Conservation (phyloP, 2,888 invertebrate species). For the Cantharis rufa region DNA sequence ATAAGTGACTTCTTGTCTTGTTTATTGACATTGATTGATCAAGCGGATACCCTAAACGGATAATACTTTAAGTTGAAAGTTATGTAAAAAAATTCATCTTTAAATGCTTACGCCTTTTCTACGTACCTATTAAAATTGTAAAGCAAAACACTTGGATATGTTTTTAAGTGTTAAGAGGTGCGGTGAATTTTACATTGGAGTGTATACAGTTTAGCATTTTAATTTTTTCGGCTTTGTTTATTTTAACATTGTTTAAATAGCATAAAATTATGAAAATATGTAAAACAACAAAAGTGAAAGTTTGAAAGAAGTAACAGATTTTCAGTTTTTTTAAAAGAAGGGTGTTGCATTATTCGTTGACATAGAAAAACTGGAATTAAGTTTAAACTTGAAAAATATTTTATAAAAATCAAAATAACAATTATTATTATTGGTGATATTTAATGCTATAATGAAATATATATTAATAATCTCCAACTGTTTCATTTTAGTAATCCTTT, state of each 20-base stretch:
- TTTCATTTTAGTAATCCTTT: slow-evolving; percentile 15
- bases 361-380: not conserved
- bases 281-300: not conserved
- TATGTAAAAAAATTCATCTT: not conserved
- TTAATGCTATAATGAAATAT: slow-evolving; percentile 13
- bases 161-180: not conserved
- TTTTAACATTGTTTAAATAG: not conserved
- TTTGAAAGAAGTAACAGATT: slow-evolving; percentile 5
- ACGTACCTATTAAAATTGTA: not conserved
- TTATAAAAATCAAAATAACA: not conserved
- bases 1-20: slow-evolving; percentile 27
- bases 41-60: not conserved
- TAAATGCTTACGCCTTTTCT: not conserved
- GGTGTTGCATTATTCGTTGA: not conserved
- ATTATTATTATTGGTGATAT: not conserved
- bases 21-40: slow-evolving; percentile 19
- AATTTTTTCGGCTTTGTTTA: not conserved
- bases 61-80: not conserved
- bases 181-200: not conserved
- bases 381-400: not conserved
- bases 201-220: not conserved
- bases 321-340: not conserved
- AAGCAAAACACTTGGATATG: not conserved
- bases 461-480: slow-evolving; percentile 7
- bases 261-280: not conserved